Conservation (phyloP, 2,888 invertebrate species). For the Amphiduros pacificus region DNA sequence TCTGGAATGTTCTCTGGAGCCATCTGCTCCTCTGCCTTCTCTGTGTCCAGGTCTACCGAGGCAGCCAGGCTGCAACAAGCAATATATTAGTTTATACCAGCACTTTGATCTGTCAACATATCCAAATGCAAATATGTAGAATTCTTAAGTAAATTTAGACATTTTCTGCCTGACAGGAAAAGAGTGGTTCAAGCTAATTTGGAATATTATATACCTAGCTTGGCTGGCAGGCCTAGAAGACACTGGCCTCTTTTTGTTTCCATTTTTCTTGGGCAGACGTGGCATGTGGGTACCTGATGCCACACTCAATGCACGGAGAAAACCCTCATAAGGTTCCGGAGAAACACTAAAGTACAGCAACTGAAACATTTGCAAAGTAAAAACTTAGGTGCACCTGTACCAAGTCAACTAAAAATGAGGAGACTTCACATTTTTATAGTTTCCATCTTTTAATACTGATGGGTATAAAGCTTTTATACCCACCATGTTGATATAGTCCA, state of each 20-base stretch:
- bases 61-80: slow-evolving; percentile 14
- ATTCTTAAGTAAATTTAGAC: too few species aligned
- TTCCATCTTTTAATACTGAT: background rate
- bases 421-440: too few species aligned
- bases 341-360: slow-evolving; percentile 54
- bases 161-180: too few species aligned
- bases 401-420: too few species aligned
- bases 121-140: too few species aligned
- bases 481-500: slow-evolving; percentile 56
- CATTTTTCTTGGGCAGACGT: slow-evolving; percentile 11
- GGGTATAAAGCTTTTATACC: slow-evolving; percentile 10
- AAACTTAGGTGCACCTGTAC: background rate
- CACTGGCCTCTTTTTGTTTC: too few species aligned
- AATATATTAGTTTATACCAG: too few species aligned
- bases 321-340: slow-evolving; percentile 51
- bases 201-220: too few species aligned
- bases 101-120: too few species aligned
- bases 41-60: slow-evolving; percentile 16
- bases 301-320: slow-evolving; percentile 56
- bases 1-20: slow-evolving; percentile 43
- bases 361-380: slow-evolving; percentile 33
- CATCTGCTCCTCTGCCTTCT: background rate
- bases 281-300: slow-evolving; percentile 51
- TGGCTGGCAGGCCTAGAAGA: slow-evolving; percentile 19
- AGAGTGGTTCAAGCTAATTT: too few species aligned